These are phyloP conservation scores for Phaenicophaeus curvirostris DNA, from an alignment of 2,797 vertebrate genomes.

Conservation along the genomic window DNA sequence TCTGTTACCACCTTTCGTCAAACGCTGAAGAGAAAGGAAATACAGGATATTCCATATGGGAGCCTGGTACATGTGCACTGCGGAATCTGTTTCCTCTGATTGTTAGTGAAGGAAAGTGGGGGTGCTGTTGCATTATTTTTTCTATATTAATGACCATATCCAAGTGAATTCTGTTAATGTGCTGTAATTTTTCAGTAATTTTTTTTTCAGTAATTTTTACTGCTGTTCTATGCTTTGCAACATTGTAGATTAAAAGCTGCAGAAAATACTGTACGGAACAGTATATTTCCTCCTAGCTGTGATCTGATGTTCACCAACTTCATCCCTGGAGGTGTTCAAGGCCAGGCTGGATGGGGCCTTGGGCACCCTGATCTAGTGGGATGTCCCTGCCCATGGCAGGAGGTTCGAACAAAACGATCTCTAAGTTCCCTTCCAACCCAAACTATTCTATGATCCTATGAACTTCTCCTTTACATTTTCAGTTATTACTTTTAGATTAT, in stretches of 20 bases:
- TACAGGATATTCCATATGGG: conserved; percentile 73
- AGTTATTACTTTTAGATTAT: background rate
- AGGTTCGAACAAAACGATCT: no score
- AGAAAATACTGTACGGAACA: background rate
- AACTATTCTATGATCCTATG: no score
- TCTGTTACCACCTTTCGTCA: conserved; percentile 72
- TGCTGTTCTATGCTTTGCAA: background rate
- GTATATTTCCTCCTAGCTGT: background rate
- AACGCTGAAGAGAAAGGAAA: conserved; percentile 72
- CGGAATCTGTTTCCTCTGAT: conserved; percentile 78
- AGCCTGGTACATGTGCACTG: conserved; percentile 59
- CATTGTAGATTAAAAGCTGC: background rate
- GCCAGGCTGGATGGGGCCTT: no score
- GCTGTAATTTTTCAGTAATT: conserved; percentile 5
- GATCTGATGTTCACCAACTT: background rate
- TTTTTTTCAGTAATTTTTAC: background rate
- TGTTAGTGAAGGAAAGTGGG: conserved; percentile 71
- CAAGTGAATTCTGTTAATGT: conserved; percentile 38
- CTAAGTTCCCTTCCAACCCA: no score
- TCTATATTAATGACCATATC: conserved; percentile 26
- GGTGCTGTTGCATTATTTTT: conserved; percentile 40
- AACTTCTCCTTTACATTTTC: background rate
- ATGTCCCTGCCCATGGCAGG: no score
- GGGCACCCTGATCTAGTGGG: no score
- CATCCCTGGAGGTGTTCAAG: no score